Evolutionary conservation across 2,888 invertebrate genomes (phyloP).

Genomic region (Odontocolon sp.): DNA sequence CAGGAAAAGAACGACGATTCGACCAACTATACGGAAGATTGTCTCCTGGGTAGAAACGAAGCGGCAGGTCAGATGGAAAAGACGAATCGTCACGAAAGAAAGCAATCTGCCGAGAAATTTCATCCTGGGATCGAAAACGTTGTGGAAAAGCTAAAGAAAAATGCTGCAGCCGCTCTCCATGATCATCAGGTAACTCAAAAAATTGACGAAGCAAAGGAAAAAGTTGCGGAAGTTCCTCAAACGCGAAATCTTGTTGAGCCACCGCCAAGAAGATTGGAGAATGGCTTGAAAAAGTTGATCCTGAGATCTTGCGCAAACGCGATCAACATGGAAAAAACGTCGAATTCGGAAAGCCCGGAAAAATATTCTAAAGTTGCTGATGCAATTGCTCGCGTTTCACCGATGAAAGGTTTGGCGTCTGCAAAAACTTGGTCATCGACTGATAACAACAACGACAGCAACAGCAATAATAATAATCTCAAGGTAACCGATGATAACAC

Average conservation of each 20-base stretch:
- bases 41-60: constrained; percentile 35
- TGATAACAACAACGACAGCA: constrained; percentile 68
- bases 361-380: constrained; percentile 2
- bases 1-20: constrained; percentile 65
- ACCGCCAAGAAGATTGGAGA: constrained; percentile 66
- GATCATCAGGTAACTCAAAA: constrained; percentile 55
- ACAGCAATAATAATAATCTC: constrained; percentile 57
- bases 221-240: constrained; percentile 9
- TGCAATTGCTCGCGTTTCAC: background rate
- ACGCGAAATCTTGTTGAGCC: constrained; percentile 26
- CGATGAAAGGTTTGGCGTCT: background rate
- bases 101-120: constrained; percentile 67
- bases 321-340: background rate
- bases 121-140: constrained; percentile 77
- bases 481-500: constrained; percentile 38
- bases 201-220: constrained; percentile 55
- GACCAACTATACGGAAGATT: background rate
- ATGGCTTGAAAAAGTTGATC: constrained; percentile 72
- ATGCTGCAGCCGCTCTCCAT: constrained; percentile 71
- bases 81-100: constrained; percentile 60
- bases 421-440: constrained; percentile 35
- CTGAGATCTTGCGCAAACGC: constrained; percentile 71
- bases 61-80: constrained; percentile 44
- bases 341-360: constrained; percentile 8
- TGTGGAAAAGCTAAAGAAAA: constrained; percentile 77